Percentiles rank a stretch among this genome's conserved stretches.
phyloP scores from a whole-genome alignment of 2,797 vertebrate genomes.

The Rhinella marina region DNA sequence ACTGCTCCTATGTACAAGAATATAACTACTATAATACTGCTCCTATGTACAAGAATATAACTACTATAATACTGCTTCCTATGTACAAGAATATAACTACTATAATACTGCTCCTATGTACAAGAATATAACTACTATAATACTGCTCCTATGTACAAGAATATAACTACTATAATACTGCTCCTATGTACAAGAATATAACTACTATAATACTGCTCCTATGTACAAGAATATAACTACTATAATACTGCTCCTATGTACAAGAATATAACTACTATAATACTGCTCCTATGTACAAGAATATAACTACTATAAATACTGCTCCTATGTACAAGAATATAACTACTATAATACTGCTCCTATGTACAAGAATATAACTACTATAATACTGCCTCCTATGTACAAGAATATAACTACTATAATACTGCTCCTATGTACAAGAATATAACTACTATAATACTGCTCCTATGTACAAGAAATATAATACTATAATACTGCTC shows the following conservation, averaged over 20 bases:
- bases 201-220: conserved; percentile 13
- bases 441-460: conserved; percentile 17
- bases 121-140: conserved; percentile 2
- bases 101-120: not conserved
- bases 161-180: conserved; percentile 11
- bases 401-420: conserved; percentile 19
- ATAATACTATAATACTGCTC: conserved; percentile 5
- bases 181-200: conserved; percentile 6
- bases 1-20: not conserved
- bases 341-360: conserved; percentile 12
- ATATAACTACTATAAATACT: conserved; percentile 15
- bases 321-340: not conserved
- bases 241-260: conserved; percentile 8
- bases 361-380: conserved; percentile 18
- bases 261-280: conserved; percentile 5
- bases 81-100: conserved; percentile 25
- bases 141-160: not conserved
- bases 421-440: conserved; percentile 13
- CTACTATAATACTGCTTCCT: not conserved
- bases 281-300: not conserved
- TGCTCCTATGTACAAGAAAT: not conserved
- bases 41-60: not conserved
- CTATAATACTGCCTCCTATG: not conserved
- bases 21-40: not conserved
- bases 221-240: conserved; percentile 13